Evolutionary conservation across 2,888 invertebrate genomes (phyloP), one percentile per base, ranked within the genome.

Genomic region (Pheosia gnoma): DNA sequence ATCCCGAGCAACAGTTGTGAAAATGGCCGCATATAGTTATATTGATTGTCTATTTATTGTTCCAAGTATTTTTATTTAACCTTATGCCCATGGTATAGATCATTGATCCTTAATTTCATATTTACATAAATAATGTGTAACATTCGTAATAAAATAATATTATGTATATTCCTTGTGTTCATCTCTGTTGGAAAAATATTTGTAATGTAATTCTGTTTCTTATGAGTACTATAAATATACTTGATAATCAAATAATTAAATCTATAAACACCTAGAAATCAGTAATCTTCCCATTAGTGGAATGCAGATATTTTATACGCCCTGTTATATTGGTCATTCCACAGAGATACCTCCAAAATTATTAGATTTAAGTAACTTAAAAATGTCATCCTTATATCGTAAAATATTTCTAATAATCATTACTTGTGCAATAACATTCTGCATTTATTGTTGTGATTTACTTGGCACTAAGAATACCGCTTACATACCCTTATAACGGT

Each of bases 341-440:
- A 49, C 66, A 53, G 65, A 71, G 65, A 62, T 63, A 1, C 25
- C 25, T 25, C 67, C 59, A 65, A 72, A 74, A 73, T 74, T 70
- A 70, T 65, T 71, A 65, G 58, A 75, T 66, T 66, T 59, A 66
- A 68, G 62, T 58, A 55, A 52, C 63, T 65, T 59, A 5, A 59
- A 72, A 67, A 62, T 59, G 59, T 60, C 65, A 65, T 72, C 68
- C 63, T 67, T 74, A 74, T 77, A 79, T 77, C 71, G 61, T 63
- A 61, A 80, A 81, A 79, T 79, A 70, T 75, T 67, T 70, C 74
- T 71, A 73, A 68, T 68, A 25, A 25, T 25, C 25, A 72, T 72
- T 69, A 68, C 62, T 71, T 73, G 73, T 74, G 62, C 68, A 74
- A 68, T 67, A n/a, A 56, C 25, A 62, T 65, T 67, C 61, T 71